These are phyloP conservation scores for Ophioderma brevispina DNA, from an alignment of 35 echinoderm and acorn worm genomes.

Conservation along the genomic window DNA sequence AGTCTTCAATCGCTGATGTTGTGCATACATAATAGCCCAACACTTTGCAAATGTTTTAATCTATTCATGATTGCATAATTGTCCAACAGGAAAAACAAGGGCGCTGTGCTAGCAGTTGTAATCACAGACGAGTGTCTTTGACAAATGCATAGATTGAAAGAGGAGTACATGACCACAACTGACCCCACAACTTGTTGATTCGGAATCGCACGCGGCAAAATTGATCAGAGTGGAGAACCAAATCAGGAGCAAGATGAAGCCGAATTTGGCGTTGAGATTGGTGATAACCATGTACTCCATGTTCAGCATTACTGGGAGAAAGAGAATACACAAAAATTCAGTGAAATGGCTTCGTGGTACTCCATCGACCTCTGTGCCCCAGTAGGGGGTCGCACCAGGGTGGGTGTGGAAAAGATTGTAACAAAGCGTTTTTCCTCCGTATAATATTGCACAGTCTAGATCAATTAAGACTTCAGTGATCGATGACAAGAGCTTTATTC, in stretches of 20 bases:
- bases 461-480: too few species aligned
- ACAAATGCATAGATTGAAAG: conserved; percentile 89
- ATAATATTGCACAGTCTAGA: too few species aligned
- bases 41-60: too few species aligned
- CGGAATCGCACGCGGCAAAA: conserved; percentile 82
- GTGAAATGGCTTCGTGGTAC: too few species aligned
- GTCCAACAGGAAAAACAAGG: background rate
- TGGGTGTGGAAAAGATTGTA: too few species aligned
- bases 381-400: too few species aligned
- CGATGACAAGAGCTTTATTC: too few species aligned
- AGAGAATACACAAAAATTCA: background rate
- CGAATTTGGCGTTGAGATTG: conserved; percentile 94
- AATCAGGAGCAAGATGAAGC: conserved; percentile 87
- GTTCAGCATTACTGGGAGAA: background rate
- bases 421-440: too few species aligned
- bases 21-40: background rate
- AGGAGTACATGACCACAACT: conserved; percentile 76
- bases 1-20: background rate
- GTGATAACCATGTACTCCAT: conserved; percentile 51
- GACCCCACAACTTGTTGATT: conserved; percentile 78
- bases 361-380: too few species aligned
- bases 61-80: too few species aligned
- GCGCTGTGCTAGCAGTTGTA: conserved; percentile 53
- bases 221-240: conserved; percentile 68
- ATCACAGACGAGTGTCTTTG: conserved; percentile 80